A percentile compares a stretch with the other conserved stretches of the same genome.
Conservation (phyloP, 2,113 vertebrate genomes). For the Seriola rivoliana region DNA sequence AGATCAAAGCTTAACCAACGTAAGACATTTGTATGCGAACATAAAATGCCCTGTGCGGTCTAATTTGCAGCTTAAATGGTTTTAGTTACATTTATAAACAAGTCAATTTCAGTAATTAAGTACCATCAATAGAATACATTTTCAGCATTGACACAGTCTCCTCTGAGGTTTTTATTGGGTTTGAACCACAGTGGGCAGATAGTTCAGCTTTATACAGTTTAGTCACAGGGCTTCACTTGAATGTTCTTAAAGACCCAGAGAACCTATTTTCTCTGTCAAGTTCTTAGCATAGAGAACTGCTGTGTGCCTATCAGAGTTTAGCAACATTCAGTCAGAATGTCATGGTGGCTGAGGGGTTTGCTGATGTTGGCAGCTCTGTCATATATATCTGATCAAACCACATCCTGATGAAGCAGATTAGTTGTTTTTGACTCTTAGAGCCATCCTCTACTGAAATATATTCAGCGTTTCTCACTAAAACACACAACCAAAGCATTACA, state of each 20-base stretch:
- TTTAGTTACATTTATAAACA: conserved; percentile 72
- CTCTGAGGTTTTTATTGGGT: conserved; percentile 15
- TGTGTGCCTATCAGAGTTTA: neutral
- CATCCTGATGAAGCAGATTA: neutral
- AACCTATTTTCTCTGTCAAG: neutral
- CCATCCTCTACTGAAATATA: neutral
- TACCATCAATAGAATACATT: conserved; percentile 50
- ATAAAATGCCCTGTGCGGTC: conserved; percentile 48
- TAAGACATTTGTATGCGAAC: conserved; percentile 65
- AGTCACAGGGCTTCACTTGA: neutral
- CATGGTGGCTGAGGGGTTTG: neutral
- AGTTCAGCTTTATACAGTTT: neutral
- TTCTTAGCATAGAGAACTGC: neutral
- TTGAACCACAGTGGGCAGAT: neutral
- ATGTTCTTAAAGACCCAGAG: neutral
- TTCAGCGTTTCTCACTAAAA: neutral
- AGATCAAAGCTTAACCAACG: conserved; percentile 71
- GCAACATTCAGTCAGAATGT: neutral
- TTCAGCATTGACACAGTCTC: conserved; percentile 27
- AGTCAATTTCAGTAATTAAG: conserved; percentile 67
- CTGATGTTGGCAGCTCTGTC: neutral
- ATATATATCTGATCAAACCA: neutral
- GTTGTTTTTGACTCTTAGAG: neutral
- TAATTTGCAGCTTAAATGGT: conserved; percentile 73
- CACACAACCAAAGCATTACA: neutral